These are phyloP conservation scores for Bubo blakistoni DNA, from an alignment of 2,113 vertebrate genomes.

Conservation along the genomic window DNA sequence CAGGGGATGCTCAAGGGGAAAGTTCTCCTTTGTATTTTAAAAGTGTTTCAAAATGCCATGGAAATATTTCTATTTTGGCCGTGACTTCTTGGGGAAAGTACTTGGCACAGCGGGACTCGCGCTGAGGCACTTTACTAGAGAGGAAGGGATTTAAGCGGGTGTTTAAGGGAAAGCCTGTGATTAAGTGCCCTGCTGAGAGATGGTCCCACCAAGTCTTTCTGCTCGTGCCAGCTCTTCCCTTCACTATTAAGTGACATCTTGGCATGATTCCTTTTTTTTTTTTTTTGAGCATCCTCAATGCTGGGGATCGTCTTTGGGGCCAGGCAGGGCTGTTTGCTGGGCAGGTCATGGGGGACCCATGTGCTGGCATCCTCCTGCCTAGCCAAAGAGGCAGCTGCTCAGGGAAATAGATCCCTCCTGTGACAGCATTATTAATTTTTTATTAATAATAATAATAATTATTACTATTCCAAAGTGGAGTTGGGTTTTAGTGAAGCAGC, in stretches of 20 bases:
- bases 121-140: neutral
- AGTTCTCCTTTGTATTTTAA: neutral
- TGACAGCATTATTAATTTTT: neutral
- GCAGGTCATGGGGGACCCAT: neutral
- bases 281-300: neutral
- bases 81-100: neutral
- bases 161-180: neutral
- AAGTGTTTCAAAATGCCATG: neutral
- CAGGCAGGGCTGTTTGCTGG: neutral
- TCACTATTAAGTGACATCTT: neutral
- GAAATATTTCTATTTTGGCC: neutral
- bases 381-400: neutral
- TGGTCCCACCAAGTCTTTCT: neutral
- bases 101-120: accelerated
- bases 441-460: neutral
- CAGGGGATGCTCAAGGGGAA: neutral
- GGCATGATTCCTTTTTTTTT: neutral
- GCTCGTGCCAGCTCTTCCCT: neutral
- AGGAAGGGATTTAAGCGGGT: neutral
- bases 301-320: neutral
- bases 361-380: neutral
- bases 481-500: neutral
- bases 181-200: neutral
- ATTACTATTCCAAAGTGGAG: neutral
- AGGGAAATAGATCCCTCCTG: neutral